Evolutionary conservation across 1,140 invertebrate genomes (phyloP), one percentile per base, ranked within the genome.

Genomic region (Acromyrmex charruanus): DNA sequence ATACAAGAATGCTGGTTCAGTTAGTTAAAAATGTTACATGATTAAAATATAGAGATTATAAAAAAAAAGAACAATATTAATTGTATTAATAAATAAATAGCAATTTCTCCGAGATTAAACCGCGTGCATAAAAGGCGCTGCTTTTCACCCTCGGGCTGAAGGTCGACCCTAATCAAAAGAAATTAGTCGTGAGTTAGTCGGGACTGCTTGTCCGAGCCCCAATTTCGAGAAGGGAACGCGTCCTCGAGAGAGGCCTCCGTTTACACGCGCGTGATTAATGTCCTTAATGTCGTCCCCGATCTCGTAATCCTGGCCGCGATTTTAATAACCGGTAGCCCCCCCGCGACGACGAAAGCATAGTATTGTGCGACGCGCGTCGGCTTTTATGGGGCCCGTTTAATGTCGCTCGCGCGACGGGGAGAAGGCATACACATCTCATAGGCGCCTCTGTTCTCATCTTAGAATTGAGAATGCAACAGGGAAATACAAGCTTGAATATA

Each of bases 231-330:
- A 44, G 69, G 69, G 49, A 16, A 44, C 69, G 71, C 28, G n/a
- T 31, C n/a, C 49, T 77, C 58, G 58, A 69, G 28, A 35, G 61
- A 14, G 25, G 4, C 14, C 59, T 75, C 55, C 81, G 86, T 88
- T 91, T 90, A 89, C 90, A 92, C 89, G 89, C 90, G 89, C 88
- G 87, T 90, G 92, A 93, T 93, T 93, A 93, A 93, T 90, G 89
- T 63, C 86, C 72, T 88, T 77, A 88, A 85, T 85, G 77, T 86
- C 86, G 71, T 44, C 65, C 85, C 66, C 84, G 77, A 63, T 87
- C 80, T 79, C 89, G 59, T 86, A 86, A 86, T 80, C 75, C 77
- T 53, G 31, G 81, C 89, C 86, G 63, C 91, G 87, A 90, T 93
- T 93, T 93, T 93, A 92, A 93, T 93, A 93, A 91, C 91, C 90